Conservation (phyloP, 2,113 vertebrate genomes). For the Dissostichus mawsoni region DNA sequence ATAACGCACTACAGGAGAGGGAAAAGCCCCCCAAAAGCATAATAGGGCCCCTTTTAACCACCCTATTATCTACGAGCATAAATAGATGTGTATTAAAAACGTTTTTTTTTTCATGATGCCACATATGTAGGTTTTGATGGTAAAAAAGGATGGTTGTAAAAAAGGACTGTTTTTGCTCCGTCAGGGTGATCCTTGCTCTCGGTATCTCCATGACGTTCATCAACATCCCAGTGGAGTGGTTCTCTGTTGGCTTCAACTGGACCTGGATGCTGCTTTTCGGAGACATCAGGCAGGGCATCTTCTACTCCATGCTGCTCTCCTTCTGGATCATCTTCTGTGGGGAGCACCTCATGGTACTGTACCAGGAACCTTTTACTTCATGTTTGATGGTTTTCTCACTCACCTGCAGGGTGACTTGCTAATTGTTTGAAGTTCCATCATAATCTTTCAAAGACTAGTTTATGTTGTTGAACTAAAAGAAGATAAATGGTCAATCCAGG, state of each 20-base stretch:
- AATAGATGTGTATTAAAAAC: too few relatives aligned
- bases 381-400: constrained; percentile 6
- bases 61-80: too few relatives aligned
- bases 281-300: constrained; percentile 97
- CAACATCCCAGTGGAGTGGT: constrained; percentile 98
- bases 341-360: constrained; percentile 96
- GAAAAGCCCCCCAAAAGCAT: too few relatives aligned
- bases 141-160: background rate
- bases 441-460: background rate
- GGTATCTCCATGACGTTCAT: constrained; percentile 99
- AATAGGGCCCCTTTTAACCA: too few relatives aligned
- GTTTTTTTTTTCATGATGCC: too few relatives aligned
- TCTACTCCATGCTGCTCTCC: constrained; percentile 98
- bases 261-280: constrained; percentile 99
- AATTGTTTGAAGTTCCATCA: background rate
- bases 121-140: background rate
- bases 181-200: constrained; percentile 95
- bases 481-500: background rate
- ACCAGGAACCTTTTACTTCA: background rate
- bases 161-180: background rate
- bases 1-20: too few relatives aligned
- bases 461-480: background rate
- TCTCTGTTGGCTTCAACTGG: constrained; percentile 97
- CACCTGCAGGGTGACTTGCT: constrained; percentile 1
- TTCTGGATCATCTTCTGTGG: constrained; percentile 99